Evolutionary conservation across 2,113 vertebrate genomes (phyloP), one percentile per base, ranked within the genome.

Genomic region (Caloenas nicobarica): DNA sequence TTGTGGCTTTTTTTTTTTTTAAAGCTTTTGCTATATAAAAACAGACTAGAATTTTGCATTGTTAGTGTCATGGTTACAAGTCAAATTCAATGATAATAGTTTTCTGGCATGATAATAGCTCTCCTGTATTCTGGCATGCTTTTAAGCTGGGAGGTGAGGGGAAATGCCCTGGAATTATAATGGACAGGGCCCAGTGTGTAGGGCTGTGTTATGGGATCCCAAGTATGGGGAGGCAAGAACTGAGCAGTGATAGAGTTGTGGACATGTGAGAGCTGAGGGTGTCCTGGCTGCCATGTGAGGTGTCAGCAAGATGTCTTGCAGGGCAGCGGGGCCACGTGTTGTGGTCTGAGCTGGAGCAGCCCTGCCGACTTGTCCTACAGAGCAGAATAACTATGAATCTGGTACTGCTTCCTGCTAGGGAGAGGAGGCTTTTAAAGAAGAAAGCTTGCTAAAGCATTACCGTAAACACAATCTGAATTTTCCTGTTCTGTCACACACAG

Each of bases 21-120:
- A 71, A 69, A 12, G 7, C 31, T 73, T 72, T 81, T 91, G 36
- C 51, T 85, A 10, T 60, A 16, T 82, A 46, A 89, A 84, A 93
- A 26, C 40, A 61, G 74, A 42, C 16, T 73, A 73, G 58, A 66
- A 73, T 83, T 91, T 91, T 89, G 54, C 1, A 1, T 24, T 62
- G 40, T 54, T 83, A 89, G 62, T 94, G 87, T 97, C 74, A 71
- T 87, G 79, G 89, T 96, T 95, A 89, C 81, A 88, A 87, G 78
- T 58, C 58, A 93, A 91, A 89, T 82, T 79, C 29, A 64, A 44
- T 78, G 36, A 28, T 72, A 89, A 74, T 66, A 38, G 29, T n/a
- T 84, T 13, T 80, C 38, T 80, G 56, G 22, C 31, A 44, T 78
- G 36, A 28, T 72, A 89, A 74, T 66, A 38, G 23, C 56, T 94